Base-by-base conservation (phyloP, 2,888 invertebrate species). In the Ischnura elegans region DNA sequence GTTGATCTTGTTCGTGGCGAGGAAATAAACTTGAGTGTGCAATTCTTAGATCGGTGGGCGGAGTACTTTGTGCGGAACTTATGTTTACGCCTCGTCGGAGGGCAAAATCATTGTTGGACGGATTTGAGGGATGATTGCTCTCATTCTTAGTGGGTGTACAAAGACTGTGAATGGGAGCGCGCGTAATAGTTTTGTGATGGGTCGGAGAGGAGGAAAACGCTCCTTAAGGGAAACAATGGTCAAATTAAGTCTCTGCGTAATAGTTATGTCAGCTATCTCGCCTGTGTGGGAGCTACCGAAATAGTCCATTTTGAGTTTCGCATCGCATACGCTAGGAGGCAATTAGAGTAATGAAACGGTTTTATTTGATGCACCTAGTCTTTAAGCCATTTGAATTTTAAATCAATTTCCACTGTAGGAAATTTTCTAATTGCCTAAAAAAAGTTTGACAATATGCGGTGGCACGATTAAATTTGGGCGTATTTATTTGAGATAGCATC, bases 1-100 rank as follows among this genome's bases (percentile, higher is more conserved):
- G 36, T n/a, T n/a, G n/a, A n/a, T n/a, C n/a, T n/a, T n/a, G n/a
- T n/a, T n/a, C 76, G 10, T 16, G 76, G 2, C 36, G 76, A 76
- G 29, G 76, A 29, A 36, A 76, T 76, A 36, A 76, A 8, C 6
- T 6, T 76, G 36, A 29, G 16, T 10, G 76, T 25, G 76, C 76
- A 36, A 76, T 76, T 76, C 76, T 8, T 36, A 36, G 76, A 36
- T 76, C 76, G 29, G 36, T 36, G 36, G 76, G 29, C 66, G 66
- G 61, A 25, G 76, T 76, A 8, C 76, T 76, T 76, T 76, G 76
- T 36, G 76, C 5, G 76, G 76, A 10, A 36, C 76, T 8, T 36
- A 5, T 36, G 76, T 76, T 76, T 76, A 76, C 76, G 76, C 76
- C 36, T 76, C 76, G 29, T 76, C 29, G 76, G 76, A 76, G 76